phyloP scores from a whole-genome alignment of 2,113 vertebrate species.

The Acanthisitta chloris region DNA sequence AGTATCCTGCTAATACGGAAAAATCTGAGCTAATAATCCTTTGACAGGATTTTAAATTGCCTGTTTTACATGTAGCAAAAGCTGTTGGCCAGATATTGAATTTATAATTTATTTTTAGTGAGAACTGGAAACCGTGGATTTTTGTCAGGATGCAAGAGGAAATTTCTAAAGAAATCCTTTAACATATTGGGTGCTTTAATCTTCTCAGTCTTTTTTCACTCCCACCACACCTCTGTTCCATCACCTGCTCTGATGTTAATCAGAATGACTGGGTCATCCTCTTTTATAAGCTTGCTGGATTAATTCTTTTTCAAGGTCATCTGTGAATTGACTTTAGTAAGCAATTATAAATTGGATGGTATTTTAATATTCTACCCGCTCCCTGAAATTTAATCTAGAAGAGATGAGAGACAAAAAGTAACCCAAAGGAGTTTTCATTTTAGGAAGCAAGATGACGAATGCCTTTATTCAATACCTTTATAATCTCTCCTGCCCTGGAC shows the following conservation, averaged over 20 bases:
- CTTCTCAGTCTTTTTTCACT: background rate
- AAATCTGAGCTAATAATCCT: background rate
- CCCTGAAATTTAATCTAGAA: conserved; percentile 15
- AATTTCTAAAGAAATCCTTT: background rate
- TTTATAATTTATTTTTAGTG: background rate
- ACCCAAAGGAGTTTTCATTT: conserved; percentile 4
- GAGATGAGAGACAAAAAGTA: conserved; percentile 12
- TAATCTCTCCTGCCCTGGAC: background rate
- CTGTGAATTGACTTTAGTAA: conserved; percentile 33
- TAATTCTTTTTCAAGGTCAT: conserved; percentile 42
- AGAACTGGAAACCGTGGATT: background rate
- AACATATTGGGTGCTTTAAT: background rate
- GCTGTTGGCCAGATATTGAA: background rate
- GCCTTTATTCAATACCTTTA: background rate
- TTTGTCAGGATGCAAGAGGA: background rate
- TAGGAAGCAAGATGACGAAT: background rate
- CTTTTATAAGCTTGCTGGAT: background rate
- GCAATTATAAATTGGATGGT: conserved; percentile 40
- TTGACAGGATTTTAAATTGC: background rate
- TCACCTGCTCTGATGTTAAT: conserved; percentile 11
- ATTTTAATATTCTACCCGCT: conserved; percentile 54
- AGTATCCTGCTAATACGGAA: background rate
- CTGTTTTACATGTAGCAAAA: background rate
- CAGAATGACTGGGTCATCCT: conserved; percentile 16
- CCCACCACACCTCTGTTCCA: background rate